Conservation (phyloP, 2,113 vertebrate species). For the Xiphorhynchus elegans region DNA sequence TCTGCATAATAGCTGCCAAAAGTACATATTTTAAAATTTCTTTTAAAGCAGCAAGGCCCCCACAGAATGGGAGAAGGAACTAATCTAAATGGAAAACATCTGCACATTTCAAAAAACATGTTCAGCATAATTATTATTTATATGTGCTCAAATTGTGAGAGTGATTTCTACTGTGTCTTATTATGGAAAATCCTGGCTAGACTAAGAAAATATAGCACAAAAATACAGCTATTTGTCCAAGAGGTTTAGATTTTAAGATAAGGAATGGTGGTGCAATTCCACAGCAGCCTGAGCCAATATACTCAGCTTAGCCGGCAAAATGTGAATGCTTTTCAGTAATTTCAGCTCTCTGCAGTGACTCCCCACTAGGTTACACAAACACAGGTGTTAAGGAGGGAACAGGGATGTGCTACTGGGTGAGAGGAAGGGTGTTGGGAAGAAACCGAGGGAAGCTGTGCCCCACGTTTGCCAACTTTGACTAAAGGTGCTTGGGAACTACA, state of each 20-base stretch:
- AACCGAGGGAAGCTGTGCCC: background rate
- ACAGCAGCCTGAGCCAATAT: background rate
- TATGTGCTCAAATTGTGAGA: background rate
- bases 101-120: conserved; percentile 10
- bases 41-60: background rate
- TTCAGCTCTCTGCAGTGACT: background rate
- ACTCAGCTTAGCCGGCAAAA: background rate
- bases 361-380: background rate
- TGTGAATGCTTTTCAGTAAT: background rate
- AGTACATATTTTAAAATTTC: conserved; percentile 14
- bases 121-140: conserved; percentile 36
- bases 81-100: conserved; percentile 61
- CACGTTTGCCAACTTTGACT: background rate
- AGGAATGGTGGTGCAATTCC: background rate
- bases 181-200: conserved; percentile 7
- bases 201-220: background rate
- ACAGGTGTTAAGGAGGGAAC: background rate
- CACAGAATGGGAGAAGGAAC: conserved; percentile 8
- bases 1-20: background rate
- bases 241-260: conserved; percentile 4
- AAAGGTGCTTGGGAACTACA: background rate
- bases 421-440: background rate
- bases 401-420: background rate
- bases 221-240: background rate
- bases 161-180: background rate